Evolutionary conservation across 2,797 vertebrate genomes (phyloP).

Genomic region (Argya squamiceps): DNA sequence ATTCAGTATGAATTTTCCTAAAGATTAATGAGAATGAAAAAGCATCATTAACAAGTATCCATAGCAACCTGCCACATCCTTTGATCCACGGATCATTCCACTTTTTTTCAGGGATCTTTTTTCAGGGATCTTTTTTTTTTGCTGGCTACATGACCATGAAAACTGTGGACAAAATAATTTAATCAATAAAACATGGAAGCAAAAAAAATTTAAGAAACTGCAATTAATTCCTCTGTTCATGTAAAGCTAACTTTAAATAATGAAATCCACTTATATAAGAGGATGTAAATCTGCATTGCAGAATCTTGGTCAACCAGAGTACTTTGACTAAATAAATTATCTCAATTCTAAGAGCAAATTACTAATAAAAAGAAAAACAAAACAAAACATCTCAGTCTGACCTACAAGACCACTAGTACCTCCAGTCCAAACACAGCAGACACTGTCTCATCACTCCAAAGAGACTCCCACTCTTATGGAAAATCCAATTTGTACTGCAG

Average conservation of each 20-base stretch:
- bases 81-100: not conserved
- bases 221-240: not conserved
- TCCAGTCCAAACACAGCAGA: not conserved
- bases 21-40: slow-evolving; percentile 1
- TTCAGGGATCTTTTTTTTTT: not conserved
- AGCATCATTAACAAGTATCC: not conserved
- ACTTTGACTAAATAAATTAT: not conserved
- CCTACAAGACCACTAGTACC: not conserved
- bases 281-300: not conserved
- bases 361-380: not conserved
- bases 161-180: not conserved
- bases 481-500: not conserved
- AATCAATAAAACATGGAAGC: not conserved
- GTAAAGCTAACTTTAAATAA: not conserved
- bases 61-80: not conserved
- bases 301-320: not conserved
- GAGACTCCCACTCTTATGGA: not conserved
- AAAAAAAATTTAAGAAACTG: not conserved
- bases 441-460: not conserved
- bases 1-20: not conserved
- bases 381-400: not conserved
- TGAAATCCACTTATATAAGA: not conserved
- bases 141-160: not conserved
- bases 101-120: not conserved
- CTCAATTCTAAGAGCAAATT: not conserved